Conservation (phyloP, 2,113 vertebrate species). For the Oreotrochilus melanogaster region DNA sequence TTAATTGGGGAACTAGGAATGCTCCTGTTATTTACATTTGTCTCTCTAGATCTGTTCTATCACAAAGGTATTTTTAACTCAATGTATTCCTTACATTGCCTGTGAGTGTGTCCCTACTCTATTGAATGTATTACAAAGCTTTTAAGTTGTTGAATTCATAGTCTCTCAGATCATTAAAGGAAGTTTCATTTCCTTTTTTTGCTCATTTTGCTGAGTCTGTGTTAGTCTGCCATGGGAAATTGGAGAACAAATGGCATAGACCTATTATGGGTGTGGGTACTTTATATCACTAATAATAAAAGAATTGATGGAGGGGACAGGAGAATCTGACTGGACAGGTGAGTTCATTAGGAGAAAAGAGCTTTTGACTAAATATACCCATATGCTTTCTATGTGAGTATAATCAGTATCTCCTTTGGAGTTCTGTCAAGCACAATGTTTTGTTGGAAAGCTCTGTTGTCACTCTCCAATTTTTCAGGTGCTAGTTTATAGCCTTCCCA, state of each 20-base stretch:
- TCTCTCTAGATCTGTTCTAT: neutral
- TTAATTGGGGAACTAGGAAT: neutral
- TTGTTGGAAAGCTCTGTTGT: neutral
- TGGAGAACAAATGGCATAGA: neutral
- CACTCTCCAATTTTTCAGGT: neutral
- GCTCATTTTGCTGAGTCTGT: neutral
- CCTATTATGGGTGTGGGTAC: neutral
- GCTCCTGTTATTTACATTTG: neutral
- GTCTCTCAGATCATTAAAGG: neutral
- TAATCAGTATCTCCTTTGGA: neutral
- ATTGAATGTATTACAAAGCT: neutral
- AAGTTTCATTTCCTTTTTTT: neutral
- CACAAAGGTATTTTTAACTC: neutral
- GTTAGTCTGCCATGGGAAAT: neutral
- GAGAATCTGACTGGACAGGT: neutral
- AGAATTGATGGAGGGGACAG: neutral
- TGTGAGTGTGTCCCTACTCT: neutral
- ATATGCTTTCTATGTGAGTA: neutral
- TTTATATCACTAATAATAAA: neutral
- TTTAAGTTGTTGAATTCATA: neutral
- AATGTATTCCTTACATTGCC: rapidly evolving
- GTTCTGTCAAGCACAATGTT: neutral
- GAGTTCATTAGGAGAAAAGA: neutral
- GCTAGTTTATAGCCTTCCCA: neutral
- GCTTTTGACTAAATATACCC: neutral